Evolutionary conservation across 2,888 invertebrate species (phyloP), one percentile per base, ranked within the genome.

Genomic region (Apamea epomidion): DNA sequence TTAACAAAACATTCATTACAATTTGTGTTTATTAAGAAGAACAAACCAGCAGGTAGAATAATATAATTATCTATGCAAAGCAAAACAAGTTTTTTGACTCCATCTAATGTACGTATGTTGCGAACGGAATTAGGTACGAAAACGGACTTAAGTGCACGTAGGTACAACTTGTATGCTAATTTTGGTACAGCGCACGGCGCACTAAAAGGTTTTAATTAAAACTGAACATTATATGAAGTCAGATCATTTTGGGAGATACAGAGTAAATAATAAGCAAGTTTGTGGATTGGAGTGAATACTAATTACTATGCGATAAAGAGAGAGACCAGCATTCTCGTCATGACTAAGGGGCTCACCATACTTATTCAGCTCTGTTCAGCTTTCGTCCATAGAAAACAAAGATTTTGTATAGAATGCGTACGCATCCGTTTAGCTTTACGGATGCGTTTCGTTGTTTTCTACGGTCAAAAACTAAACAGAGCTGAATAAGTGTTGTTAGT

Each of bases 141-240:
- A 14, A 62, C 14, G 29, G 16, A 62, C 71, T 67, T 60, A 54
- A 71, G 21, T 48, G 48, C 5, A 60, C 58, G 5, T 12, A 60
- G n/a, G 5, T 60, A 60, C n/a, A 60, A 60, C 58, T 60, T 60
- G 12, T 60, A 60, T n/a, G 58, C n/a, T n/a, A 60, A 60, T 60
- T 60, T 60, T 12, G 7, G 76, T 82, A 37, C 8, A 81, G 32
- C 70, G 73, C 69, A 73, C 58, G 3, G 32, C 18, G 42, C n/a
- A 42, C 51, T 54, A 54, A 82, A 72, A 75, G 72, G 58, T 42
- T 86, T 82, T 84, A 70, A 83, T 86, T 83, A 74, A 32, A 58
- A 72, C 45, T 58, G 54, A 48, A 58, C 32, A 62, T 85, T 42
- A 60, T 84, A 54, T n/a, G 12, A 54, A 45, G 45, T 45, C 45